A percentile compares a stretch with the other conserved stretches of the same genome.
Evolutionary conservation across 2,888 invertebrate species (phyloP).

Genomic region (Lutraria lutraria): DNA sequence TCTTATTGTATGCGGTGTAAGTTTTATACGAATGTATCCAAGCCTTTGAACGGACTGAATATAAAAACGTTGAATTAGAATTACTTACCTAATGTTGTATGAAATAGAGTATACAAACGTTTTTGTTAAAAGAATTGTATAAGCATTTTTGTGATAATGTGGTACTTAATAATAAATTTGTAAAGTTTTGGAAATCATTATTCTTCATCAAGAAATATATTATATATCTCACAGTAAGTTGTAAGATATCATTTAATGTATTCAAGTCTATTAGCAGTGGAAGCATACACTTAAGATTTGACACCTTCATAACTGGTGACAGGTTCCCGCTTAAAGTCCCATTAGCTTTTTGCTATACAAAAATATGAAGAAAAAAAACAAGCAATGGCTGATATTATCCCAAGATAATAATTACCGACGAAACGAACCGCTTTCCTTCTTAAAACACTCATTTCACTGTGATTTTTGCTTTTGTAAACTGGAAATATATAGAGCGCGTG

Average conservation of each 20-base stretch:
- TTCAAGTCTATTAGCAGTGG: neutral
- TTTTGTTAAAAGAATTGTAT: neutral
- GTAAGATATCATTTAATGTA: neutral
- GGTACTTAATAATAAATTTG: neutral
- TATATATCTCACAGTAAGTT: neutral
- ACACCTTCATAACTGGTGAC: neutral
- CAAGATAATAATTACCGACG: too few species aligned
- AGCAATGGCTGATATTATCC: too few species aligned
- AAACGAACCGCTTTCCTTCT: too few species aligned
- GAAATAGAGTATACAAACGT: neutral
- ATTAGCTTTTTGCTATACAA: too few species aligned
- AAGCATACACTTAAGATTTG: neutral
- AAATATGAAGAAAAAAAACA: too few species aligned
- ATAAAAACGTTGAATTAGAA: neutral
- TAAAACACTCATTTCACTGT: too few species aligned
- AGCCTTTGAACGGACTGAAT: neutral
- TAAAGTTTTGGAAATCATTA: neutral
- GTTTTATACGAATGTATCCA: neutral
- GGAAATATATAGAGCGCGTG: too few species aligned
- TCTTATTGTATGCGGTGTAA: neutral
- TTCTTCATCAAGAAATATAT: neutral
- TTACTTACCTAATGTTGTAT: neutral
- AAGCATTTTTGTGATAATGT: neutral
- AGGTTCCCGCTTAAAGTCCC: too few species aligned
- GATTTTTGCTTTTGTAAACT: too few species aligned